These are phyloP conservation scores for Corythucha ciliata DNA, from an alignment of 2,888 invertebrate species.

Conservation along the genomic window DNA sequence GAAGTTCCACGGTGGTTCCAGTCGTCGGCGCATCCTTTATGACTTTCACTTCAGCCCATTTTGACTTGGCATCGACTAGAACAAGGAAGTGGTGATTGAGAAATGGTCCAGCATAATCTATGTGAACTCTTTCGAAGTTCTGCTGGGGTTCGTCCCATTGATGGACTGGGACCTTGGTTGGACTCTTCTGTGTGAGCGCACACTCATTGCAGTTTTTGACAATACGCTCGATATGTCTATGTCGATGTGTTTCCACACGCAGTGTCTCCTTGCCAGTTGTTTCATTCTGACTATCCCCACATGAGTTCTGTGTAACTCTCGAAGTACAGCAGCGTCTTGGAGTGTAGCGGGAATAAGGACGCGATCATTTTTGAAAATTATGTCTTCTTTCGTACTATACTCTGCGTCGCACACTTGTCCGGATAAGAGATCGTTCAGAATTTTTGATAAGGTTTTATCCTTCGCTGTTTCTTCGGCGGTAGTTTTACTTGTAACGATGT, in stretches of 20 bases:
- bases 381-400: constrained; percentile 4
- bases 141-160: constrained; percentile 8
- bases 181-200: not conserved
- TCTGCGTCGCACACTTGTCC: constrained; percentile 5
- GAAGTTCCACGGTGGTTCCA: constrained; percentile 18
- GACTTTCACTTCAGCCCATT: constrained; percentile 27
- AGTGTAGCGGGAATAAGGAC: constrained; percentile 27
- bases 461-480: constrained; percentile 10
- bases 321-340: constrained; percentile 20
- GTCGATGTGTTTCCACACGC: constrained; percentile 36
- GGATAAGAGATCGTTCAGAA: not conserved
- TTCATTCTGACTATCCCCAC: constrained; percentile 37
- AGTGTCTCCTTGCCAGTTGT: constrained; percentile 34
- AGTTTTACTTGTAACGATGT: not conserved
- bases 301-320: constrained; percentile 26
- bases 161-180: constrained; percentile 1
- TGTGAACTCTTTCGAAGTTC: constrained; percentile 32
- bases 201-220: constrained; percentile 30
- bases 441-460: constrained; percentile 1
- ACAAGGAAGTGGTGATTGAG: constrained; percentile 30
- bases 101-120: constrained; percentile 35
- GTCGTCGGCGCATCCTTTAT: constrained; percentile 17
- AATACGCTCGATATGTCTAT: constrained; percentile 34
- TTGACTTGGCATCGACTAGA: constrained; percentile 22
- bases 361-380: constrained; percentile 25